phyloP scores from a whole-genome alignment of 1,140 invertebrate genomes.

The Bombyx mori region ASM3026992v2 NC_085109.1:5240501-5241000 shows the following conservation, averaged over 20 bases:
- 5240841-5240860: conserved; percentile 66
- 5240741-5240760: conserved; percentile 45
- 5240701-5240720: conserved; percentile 43
- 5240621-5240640: conserved; percentile 76
- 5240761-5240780: conserved; percentile 48
- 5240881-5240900: conserved; percentile 78
- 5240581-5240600: conserved; percentile 67
- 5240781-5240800: conserved; percentile 45
- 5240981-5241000: conserved; percentile 85
- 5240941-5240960: conserved; percentile 67
- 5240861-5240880: conserved; percentile 80
- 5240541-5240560: neutral
- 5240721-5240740: conserved; percentile 33
- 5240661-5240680: conserved; percentile 67
- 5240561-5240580: conserved; percentile 47
- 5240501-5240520: no score
- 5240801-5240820: conserved; percentile 62
- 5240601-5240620: conserved; percentile 75
- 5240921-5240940: conserved; percentile 57
- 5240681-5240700: conserved; percentile 49
- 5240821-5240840: conserved; percentile 53
- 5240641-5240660: conserved; percentile 81
- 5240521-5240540: no score
- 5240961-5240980: conserved; percentile 72
- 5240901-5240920: conserved; percentile 66